These are phyloP conservation scores for Drosophila malerkotliana DNA, from an alignment of 1,140 invertebrate genomes.

Conservation along the genomic window DNA sequence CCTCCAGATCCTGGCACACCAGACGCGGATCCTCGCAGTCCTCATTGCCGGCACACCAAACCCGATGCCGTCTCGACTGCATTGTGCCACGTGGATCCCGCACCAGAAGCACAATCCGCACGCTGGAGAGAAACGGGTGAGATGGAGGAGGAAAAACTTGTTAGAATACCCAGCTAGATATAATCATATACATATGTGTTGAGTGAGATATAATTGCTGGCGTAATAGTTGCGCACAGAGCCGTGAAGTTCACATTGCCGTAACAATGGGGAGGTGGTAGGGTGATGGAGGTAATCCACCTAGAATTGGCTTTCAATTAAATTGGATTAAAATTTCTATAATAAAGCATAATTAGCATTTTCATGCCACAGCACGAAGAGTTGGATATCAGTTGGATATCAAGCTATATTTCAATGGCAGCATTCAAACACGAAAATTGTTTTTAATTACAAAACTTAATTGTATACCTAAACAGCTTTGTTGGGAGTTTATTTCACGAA, in stretches of 20 bases:
- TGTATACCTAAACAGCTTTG: conserved; percentile 4
- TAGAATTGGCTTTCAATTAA: conserved; percentile 70
- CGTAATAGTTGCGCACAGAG: conserved; percentile 68
- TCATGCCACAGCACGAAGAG: conserved; percentile 27
- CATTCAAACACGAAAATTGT: conserved; percentile 21
- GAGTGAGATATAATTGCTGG: conserved; percentile 45
- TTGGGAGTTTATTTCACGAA: conserved; percentile 40
- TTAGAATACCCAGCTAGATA: conserved; percentile 29
- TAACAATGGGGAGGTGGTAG: conserved; percentile 40
- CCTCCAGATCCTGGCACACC: conserved; percentile 92
- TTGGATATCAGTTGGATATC: not conserved
- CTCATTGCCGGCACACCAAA: conserved; percentile 92
- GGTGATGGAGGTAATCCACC: conserved; percentile 7
- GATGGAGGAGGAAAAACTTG: conserved; percentile 6
- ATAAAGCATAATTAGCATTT: conserved; percentile 61
- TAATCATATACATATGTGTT: conserved; percentile 25
- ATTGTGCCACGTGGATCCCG: conserved; percentile 94
- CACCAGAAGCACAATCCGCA: conserved; percentile 91
- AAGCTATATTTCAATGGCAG: conserved; percentile 24
- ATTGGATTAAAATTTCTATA: conserved; percentile 58
- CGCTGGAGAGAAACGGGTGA: conserved; percentile 86
- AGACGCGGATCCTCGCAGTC: conserved; percentile 91
- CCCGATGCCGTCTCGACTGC: conserved; percentile 92
- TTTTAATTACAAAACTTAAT: conserved; percentile 48
- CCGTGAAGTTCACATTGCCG: conserved; percentile 70